Evolutionary conservation across 2,113 vertebrate species (phyloP), one percentile per base, ranked within the genome.

Genomic region (Dromaius novaehollandiae): DNA sequence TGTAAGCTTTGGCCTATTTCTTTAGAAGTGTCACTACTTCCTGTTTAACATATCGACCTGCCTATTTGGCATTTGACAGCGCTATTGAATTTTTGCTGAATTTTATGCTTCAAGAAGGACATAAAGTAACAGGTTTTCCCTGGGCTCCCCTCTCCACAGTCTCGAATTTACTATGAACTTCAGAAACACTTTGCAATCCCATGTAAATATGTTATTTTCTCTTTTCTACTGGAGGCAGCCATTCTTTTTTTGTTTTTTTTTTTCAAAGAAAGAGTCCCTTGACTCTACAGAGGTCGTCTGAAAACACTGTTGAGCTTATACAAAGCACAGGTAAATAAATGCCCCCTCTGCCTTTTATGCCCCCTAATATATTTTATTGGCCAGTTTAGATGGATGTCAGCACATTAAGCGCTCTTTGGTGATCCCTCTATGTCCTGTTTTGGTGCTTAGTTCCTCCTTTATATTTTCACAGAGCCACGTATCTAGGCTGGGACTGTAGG

Each of bases 11-110:
- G 56, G 60, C n/a, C 79, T 95, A 83, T 94, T 91, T 93, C 76
- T 91, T 93, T 82, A 77, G 71, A 78, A 48, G 91, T 92, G 56
- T 82, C 92, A 85, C 89, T 87, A 81, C 83, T 95, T 97, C 86
- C 93, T 97, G 58, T 97, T 97, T 96, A 95, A 96, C 82, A 89
- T 82, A 95, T 95, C 13, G 40, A 96, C 55, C 89, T 97, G 48
- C 30, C 48, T 96, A 89, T 97, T 96, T 97, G 95, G 89, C 80
- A 89, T 93, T 97, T 97, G 90, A 94, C 92, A 96, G 48, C 17
- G 64, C 42, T 96, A 95, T 92, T 96, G 92, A 88, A 96, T 97
- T 97, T 97, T 97, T 97, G 55, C 68, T 97, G 95, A 96, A 97
- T 96, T 97, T 97, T 97, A 96, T 96, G 83, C 93, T 97, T 96